Evolutionary conservation across 1,140 invertebrate genomes (phyloP).

Genomic region (Drosophila teissieri): DNA sequence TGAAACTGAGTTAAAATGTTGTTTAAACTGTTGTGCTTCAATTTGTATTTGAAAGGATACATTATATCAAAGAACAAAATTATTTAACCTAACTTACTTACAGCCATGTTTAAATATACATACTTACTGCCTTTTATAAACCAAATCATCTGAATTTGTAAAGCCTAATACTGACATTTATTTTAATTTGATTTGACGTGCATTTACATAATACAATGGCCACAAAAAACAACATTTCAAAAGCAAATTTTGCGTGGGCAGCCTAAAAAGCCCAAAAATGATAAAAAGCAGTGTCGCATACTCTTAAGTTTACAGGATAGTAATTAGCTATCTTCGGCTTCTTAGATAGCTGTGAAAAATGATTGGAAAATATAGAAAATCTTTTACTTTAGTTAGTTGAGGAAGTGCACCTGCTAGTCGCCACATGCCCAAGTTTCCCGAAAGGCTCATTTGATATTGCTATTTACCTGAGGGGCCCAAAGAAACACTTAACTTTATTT

Average conservation of each 20-base stretch:
- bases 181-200: slow-evolving; percentile 58
- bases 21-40: background rate
- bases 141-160: slow-evolving; percentile 9
- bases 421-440: background rate
- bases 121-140: background rate
- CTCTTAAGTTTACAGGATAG: background rate
- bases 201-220: slow-evolving; percentile 54
- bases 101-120: background rate
- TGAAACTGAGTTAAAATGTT: too few species aligned
- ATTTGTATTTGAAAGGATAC: background rate
- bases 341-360: background rate
- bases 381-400: too few species aligned
- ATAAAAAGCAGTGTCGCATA: slow-evolving; percentile 31
- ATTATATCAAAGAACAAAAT: background rate
- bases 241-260: slow-evolving; percentile 29
- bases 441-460: slow-evolving; percentile 36
- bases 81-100: background rate
- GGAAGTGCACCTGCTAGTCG: background rate
- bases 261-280: slow-evolving; percentile 31
- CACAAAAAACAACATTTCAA: slow-evolving; percentile 40
- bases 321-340: background rate
- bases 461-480: slow-evolving; percentile 49
- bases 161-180: slow-evolving; percentile 29
- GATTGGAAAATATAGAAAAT: background rate
- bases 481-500: slow-evolving; percentile 60